Conservation (phyloP, 1,140 invertebrate genomes). For the Bombus waltoni region DNA sequence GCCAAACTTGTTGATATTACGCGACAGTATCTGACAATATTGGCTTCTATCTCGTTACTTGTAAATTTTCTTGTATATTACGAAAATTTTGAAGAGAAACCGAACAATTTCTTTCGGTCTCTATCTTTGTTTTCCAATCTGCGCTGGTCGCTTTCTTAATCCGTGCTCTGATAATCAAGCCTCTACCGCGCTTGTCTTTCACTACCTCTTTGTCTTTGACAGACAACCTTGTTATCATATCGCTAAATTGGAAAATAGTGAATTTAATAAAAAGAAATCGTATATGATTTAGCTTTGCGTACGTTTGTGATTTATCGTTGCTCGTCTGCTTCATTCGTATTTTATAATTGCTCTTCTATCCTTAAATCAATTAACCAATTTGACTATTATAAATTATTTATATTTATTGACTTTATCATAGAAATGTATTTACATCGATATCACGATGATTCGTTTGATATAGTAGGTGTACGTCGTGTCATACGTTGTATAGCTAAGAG, state of each 20-base stretch:
- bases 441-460: neutral
- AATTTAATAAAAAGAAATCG: too few relatives aligned
- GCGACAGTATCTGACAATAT: too few relatives aligned
- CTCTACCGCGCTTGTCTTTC: neutral
- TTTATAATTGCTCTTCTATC: neutral
- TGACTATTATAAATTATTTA: neutral
- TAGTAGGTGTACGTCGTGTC: too few relatives aligned
- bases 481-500: neutral
- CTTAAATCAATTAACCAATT: neutral
- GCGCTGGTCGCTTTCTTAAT: neutral
- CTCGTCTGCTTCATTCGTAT: too few relatives aligned
- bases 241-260: too few relatives aligned
- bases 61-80: neutral
- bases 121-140: neutral
- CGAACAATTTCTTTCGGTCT: neutral
- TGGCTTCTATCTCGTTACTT: too few relatives aligned
- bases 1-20: too few relatives aligned
- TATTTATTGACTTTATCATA: neutral
- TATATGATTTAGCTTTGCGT: too few relatives aligned
- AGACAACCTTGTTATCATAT: neutral
- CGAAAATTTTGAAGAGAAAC: neutral
- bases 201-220: neutral
- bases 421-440: neutral
- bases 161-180: neutral
- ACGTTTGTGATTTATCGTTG: too few relatives aligned